Conservation (phyloP, 2,113 vertebrate genomes). For the Onychostruthus taczanowskii region DNA sequence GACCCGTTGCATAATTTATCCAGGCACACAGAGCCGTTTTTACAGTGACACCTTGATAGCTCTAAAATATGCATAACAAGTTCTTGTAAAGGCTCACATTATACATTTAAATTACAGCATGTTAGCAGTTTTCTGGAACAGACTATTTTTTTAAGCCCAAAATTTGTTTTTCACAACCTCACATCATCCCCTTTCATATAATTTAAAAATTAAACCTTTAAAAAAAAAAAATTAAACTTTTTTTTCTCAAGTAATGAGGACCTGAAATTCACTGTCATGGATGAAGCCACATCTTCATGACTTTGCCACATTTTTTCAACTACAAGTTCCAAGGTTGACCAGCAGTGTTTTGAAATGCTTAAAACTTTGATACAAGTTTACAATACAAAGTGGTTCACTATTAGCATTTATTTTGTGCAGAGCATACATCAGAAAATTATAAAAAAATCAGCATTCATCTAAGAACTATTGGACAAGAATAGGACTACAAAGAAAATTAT, state of each 20-base stretch:
- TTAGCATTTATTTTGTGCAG: neutral
- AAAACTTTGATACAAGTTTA: neutral
- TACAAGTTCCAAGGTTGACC: neutral
- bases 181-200: neutral
- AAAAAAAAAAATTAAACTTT: neutral
- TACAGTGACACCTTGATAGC: neutral
- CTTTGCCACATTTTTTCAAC: neutral
- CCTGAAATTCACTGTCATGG: neutral
- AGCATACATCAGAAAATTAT: neutral
- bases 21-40: neutral
- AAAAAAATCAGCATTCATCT: neutral
- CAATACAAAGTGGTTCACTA: neutral
- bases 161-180: neutral
- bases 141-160: neutral
- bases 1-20: neutral
- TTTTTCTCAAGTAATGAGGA: neutral
- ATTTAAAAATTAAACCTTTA: neutral
- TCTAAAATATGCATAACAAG: slow-evolving; percentile 11
- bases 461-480: neutral
- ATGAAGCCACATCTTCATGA: neutral
- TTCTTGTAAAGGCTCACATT: neutral
- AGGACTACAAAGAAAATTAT: neutral
- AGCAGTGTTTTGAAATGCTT: neutral
- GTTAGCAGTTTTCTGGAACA: neutral
- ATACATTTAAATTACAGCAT: neutral